A percentile compares a stretch with the other conserved stretches of the same genome.
These are phyloP conservation scores for Apostichopus californicus DNA, from an alignment of 35 echinoderm and acorn worm genomes.

Conservation along the genomic window DNA sequence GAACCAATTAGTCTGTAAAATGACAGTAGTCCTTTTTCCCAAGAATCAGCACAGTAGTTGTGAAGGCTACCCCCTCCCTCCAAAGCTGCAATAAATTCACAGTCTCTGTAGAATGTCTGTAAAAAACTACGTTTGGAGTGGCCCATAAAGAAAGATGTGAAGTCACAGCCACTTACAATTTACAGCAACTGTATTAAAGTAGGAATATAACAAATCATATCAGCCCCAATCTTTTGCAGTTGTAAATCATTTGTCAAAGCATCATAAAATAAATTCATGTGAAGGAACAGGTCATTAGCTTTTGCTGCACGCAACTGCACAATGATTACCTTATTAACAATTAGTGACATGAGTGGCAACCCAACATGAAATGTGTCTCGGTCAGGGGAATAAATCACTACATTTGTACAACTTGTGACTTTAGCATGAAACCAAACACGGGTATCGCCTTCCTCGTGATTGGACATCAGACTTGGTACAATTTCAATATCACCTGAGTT, in stretches of 20 bases:
- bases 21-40: slow-evolving; percentile 23
- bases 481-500: neutral
- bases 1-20: slow-evolving; percentile 50
- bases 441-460: slow-evolving; percentile 60
- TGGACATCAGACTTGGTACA: neutral
- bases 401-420: neutral
- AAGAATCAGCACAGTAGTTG: neutral
- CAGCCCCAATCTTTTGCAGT: neutral
- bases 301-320: slow-evolving; percentile 31
- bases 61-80: neutral
- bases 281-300: slow-evolving; percentile 18
- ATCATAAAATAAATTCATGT: neutral
- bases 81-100: slow-evolving; percentile 43
- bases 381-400: slow-evolving; percentile 60
- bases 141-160: slow-evolving; percentile 26
- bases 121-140: slow-evolving; percentile 23
- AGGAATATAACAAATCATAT: neutral
- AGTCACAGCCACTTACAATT: slow-evolving; percentile 52
- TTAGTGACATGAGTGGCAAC: neutral
- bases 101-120: slow-evolving; percentile 16
- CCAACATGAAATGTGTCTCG: slow-evolving; percentile 48
- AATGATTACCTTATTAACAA: slow-evolving; percentile 19
- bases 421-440: slow-evolving; percentile 52
- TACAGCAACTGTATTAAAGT: slow-evolving; percentile 12
- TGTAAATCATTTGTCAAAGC: neutral